Evolutionary conservation across 2,888 invertebrate species (phyloP).

Genomic region (Proisotoma minuta): DNA sequence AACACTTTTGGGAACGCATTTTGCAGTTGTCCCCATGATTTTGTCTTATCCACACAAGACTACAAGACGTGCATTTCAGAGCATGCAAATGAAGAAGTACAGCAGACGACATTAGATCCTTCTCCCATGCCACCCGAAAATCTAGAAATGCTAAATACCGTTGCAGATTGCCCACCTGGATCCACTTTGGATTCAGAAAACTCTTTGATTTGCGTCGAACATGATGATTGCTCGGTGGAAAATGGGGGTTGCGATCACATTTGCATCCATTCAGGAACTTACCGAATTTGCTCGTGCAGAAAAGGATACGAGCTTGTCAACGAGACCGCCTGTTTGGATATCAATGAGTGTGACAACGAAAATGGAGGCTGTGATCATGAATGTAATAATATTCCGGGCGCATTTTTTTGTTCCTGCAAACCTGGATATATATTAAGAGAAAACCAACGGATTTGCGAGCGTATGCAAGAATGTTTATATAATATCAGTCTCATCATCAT

Average conservation of each 20-base stretch:
- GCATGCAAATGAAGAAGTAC: constrained; percentile 10
- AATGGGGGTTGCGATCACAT: constrained; percentile 59
- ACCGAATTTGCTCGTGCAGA: constrained; percentile 55
- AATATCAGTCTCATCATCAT: background rate
- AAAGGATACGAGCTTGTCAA: constrained; percentile 52
- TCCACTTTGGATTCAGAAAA: constrained; percentile 49
- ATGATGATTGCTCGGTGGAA: constrained; percentile 51
- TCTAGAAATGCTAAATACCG: constrained; percentile 27
- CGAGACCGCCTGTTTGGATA: constrained; percentile 54
- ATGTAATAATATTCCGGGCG: constrained; percentile 55
- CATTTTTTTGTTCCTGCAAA: constrained; percentile 60
- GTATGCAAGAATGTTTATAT: constrained; percentile 22
- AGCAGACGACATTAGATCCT: background rate
- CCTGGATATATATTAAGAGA: constrained; percentile 55
- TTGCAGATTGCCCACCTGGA: constrained; percentile 51
- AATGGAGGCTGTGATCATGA: constrained; percentile 59
- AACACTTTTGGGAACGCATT: constrained; percentile 55
- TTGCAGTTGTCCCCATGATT: constrained; percentile 57
- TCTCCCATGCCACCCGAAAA: constrained; percentile 31
- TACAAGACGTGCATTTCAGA: constrained; percentile 49
- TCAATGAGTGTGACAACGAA: constrained; percentile 59
- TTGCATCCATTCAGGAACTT: constrained; percentile 56
- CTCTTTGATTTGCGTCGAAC: constrained; percentile 48
- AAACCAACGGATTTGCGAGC: constrained; percentile 52
- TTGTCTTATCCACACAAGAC: constrained; percentile 50